Conservation (phyloP, 92 coral and sea anemone genomes). For the Palythoa grandiflora region DNA sequence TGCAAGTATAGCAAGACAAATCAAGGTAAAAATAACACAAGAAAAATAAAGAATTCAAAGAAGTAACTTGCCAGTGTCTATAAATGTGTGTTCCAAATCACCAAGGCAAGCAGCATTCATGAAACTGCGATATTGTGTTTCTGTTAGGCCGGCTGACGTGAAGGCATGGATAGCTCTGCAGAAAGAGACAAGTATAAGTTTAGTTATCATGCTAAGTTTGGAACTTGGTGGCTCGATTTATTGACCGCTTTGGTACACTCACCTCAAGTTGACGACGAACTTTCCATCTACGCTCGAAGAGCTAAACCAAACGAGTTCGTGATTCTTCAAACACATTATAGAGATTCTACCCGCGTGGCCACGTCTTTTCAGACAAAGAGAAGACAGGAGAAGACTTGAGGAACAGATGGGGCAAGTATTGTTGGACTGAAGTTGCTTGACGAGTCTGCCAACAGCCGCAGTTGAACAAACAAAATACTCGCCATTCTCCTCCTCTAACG, state of each 20-base stretch:
- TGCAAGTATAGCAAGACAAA: neutral
- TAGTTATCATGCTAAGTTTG: neutral
- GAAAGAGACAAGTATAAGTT: neutral
- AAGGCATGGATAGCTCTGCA: constrained; percentile 8
- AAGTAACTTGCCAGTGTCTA: constrained; percentile 4
- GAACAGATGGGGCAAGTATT: constrained; percentile 45
- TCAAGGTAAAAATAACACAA: neutral
- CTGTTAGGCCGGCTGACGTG: neutral
- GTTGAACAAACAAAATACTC: constrained; percentile 41
- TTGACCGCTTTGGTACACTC: neutral
- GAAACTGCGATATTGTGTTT: constrained; percentile 1
- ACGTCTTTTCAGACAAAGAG: constrained; percentile 34
- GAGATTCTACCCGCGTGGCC: constrained; percentile 31
- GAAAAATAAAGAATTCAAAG: neutral
- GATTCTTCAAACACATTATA: constrained; percentile 32
- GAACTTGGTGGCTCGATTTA: neutral
- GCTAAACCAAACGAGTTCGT: constrained; percentile 57
- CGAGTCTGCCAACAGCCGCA: constrained; percentile 42
- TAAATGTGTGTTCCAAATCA: constrained; percentile 5
- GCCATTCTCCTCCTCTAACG: constrained; percentile 49
- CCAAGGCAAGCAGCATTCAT: constrained; percentile 9
- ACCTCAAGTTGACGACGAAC: constrained; percentile 54
- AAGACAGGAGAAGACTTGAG: constrained; percentile 23
- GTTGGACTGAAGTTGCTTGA: constrained; percentile 36
- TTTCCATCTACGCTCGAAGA: constrained; percentile 42